Conservation (phyloP, 2,797 vertebrate genomes). For the Remorina albescens region DNA sequence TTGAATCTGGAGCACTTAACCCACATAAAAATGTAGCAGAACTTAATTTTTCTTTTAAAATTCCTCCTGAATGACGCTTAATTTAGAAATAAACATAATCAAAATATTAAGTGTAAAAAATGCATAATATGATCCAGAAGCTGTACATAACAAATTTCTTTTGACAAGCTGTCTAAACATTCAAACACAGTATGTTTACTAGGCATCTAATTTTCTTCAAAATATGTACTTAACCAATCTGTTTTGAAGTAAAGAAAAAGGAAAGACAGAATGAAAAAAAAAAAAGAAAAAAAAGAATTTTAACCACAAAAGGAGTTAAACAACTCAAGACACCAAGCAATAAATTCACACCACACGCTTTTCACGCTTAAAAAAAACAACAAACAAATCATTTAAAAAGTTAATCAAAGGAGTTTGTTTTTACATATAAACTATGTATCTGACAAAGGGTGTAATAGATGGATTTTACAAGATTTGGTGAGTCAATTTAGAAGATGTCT, state of each 20-base stretch:
- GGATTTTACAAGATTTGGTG: conserved; percentile 62
- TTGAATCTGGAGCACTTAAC: conserved; percentile 56
- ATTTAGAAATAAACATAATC: conserved; percentile 73
- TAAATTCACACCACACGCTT: conserved; percentile 68
- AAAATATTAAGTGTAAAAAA: conserved; percentile 72
- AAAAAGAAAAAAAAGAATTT: conserved; percentile 9
- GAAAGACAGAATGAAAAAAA: not conserved
- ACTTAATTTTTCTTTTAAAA: conserved; percentile 43
- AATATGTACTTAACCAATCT: conserved; percentile 60
- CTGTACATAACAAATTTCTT: conserved; percentile 74
- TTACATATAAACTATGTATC: conserved; percentile 64
- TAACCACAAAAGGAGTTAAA: conserved; percentile 65
- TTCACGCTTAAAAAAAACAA: conserved; percentile 72
- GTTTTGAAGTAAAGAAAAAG: conserved; percentile 13
- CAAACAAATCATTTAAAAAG: conserved; percentile 75
- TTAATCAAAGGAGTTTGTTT: conserved; percentile 67
- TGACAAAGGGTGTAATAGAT: conserved; percentile 52
- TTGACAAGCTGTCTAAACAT: conserved; percentile 71
- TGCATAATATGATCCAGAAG: conserved; percentile 68
- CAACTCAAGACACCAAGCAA: conserved; percentile 67
- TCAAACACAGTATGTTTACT: conserved; percentile 66
- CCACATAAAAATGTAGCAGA: conserved; percentile 40
- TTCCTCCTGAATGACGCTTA: conserved; percentile 51
- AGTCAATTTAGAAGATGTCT: conserved; percentile 66
- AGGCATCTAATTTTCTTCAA: conserved; percentile 62